Conservation (phyloP, 1,140 invertebrate genomes). For the Pararge aegeria region DNA sequence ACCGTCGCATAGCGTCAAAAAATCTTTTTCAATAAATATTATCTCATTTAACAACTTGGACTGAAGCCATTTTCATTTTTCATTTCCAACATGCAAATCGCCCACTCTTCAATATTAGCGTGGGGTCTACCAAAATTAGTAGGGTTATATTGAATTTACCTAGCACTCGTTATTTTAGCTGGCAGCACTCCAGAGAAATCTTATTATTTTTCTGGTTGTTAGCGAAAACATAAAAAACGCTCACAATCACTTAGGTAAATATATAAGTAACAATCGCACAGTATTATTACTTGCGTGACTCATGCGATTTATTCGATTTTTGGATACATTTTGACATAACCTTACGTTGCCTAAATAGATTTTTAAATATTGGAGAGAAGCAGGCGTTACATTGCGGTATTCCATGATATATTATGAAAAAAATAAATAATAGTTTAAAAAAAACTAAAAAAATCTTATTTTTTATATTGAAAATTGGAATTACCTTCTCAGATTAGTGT, state of each 20-base stretch:
- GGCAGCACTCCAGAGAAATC: constrained; percentile 24
- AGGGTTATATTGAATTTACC: constrained; percentile 16
- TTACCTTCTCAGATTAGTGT: too few relatives aligned
- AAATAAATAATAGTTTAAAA: too few relatives aligned
- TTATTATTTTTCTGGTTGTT: constrained; percentile 7
- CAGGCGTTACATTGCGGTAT: too few relatives aligned
- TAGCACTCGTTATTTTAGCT: constrained; percentile 31
- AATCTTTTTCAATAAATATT: constrained; percentile 10
- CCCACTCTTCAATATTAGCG: constrained; percentile 21
- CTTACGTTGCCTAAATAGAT: not conserved
- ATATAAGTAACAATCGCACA: not conserved
- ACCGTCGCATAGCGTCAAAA: constrained; percentile 11
- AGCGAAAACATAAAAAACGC: constrained; percentile 5
- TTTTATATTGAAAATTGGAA: too few relatives aligned
- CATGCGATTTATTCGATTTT: not conserved
- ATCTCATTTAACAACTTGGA: constrained; percentile 19
- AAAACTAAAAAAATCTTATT: too few relatives aligned
- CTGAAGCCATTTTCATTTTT: constrained; percentile 19
- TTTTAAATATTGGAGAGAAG: too few relatives aligned
- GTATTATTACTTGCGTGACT: not conserved
- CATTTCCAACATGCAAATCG: constrained; percentile 18
- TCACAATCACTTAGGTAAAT: not conserved
- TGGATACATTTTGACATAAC: not conserved
- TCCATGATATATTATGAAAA: too few relatives aligned
- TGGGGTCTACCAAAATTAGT: constrained; percentile 21